phyloP scores from a whole-genome alignment of 1,140 invertebrate species.

The Limonius californicus region DNA sequence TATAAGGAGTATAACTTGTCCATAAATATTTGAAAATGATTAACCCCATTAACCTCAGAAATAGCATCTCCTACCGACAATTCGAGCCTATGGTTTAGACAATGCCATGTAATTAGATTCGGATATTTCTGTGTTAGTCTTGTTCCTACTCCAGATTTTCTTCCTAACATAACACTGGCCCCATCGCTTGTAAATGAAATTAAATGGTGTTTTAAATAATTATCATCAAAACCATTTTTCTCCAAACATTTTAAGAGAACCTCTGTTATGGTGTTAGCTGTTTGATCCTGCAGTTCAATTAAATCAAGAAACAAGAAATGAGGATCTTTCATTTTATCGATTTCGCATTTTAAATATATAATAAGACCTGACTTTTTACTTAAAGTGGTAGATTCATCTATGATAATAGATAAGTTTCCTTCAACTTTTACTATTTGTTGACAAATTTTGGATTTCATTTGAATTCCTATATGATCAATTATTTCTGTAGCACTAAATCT shows the following conservation, averaged over 20 bases:
- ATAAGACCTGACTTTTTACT: slow-evolving; percentile 4
- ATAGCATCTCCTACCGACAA: slow-evolving; percentile 3
- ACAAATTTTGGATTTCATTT: slow-evolving; percentile 3
- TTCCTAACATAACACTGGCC: slow-evolving; percentile 15
- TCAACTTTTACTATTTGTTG: background rate
- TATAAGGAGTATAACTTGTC: slow-evolving; percentile 10
- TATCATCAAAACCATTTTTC: slow-evolving; percentile 15
- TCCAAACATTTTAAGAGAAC: slow-evolving; percentile 14
- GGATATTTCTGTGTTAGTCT: slow-evolving; percentile 3
- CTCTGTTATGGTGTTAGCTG: slow-evolving; percentile 16
- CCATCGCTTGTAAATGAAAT: slow-evolving; percentile 5
- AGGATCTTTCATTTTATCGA: background rate
- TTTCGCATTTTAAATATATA: slow-evolving; percentile 11
- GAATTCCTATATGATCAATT: slow-evolving; percentile 7
- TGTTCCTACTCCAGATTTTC: background rate
- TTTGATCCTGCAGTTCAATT: slow-evolving; percentile 12
- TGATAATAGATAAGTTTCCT: slow-evolving; percentile 7
- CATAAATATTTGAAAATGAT: slow-evolving; percentile 18
- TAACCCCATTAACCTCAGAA: slow-evolving; percentile 5
- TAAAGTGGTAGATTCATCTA: slow-evolving; percentile 16
- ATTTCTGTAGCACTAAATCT: slow-evolving; percentile 2
- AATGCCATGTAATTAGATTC: slow-evolving; percentile 2
- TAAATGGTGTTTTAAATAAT: slow-evolving; percentile 17
- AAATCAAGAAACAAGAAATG: slow-evolving; percentile 5
- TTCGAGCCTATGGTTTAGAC: slow-evolving; percentile 12